phyloP scores from a whole-genome alignment of 2,797 vertebrate species.

The Eutrigla gurnardus region DNA sequence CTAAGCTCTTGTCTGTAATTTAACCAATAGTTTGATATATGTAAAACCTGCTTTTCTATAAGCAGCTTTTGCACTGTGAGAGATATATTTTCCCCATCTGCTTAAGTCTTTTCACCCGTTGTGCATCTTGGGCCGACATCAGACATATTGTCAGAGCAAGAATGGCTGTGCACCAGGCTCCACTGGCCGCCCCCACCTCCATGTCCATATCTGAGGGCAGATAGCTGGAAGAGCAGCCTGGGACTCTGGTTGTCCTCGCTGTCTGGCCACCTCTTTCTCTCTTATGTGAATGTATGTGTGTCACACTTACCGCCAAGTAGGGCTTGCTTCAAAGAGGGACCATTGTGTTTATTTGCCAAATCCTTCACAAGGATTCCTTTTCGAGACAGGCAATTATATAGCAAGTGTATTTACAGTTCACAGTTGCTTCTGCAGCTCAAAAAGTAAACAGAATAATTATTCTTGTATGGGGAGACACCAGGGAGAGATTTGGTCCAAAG shows the following conservation, averaged over 20 bases:
- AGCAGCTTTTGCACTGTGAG: constrained; percentile 59
- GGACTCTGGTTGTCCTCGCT: constrained; percentile 32
- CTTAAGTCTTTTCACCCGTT: constrained; percentile 42
- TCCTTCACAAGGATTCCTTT: constrained; percentile 39
- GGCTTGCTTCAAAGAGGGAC: constrained; percentile 37
- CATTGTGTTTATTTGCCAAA: constrained; percentile 57
- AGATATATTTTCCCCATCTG: constrained; percentile 56
- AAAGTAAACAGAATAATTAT: constrained; percentile 34
- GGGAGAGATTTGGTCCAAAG: background rate
- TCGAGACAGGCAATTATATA: constrained; percentile 42
- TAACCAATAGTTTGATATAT: background rate
- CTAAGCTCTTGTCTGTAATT: background rate
- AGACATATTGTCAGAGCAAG: constrained; percentile 54
- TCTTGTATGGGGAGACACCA: background rate
- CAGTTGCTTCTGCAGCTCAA: constrained; percentile 11
- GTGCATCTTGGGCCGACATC: constrained; percentile 69
- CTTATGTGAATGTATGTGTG: constrained; percentile 26
- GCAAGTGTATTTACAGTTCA: constrained; percentile 43
- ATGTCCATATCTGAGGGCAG: constrained; percentile 48
- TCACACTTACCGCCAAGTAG: constrained; percentile 28
- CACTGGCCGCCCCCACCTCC: constrained; percentile 39
- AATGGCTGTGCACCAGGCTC: constrained; percentile 42
- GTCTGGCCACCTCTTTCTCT: constrained; percentile 22
- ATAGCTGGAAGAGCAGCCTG: constrained; percentile 41
- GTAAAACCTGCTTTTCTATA: constrained; percentile 6